Base-by-base conservation (phyloP, 2,888 invertebrate species). In the Cylloceria caligata region DNA sequence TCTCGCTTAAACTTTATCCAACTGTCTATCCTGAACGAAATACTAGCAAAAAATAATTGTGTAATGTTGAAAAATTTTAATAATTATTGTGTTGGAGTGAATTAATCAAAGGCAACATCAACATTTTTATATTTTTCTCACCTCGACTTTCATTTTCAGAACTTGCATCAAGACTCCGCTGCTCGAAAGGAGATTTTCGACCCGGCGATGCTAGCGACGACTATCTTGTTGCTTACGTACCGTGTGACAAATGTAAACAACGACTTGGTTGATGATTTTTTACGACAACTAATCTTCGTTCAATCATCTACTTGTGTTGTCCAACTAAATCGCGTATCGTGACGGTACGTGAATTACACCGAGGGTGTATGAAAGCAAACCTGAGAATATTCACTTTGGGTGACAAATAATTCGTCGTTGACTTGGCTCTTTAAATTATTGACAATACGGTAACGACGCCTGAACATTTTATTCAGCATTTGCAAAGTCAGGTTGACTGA, bases 101-200 rank as follows among this genome's bases (percentile, higher is more conserved):
- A 72, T 47, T 30, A 24, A 69, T 69, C 24, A 30, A 52, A 55
- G 60, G n/a, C n/a, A 39, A 65, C 42, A 11, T 65, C 5, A 19
- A 55, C 13, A 55, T 60, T 52, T 16, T 16, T 16, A 36, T 5
- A 6, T 30, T 65, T 21, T 34, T n/a, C 21, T 13, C 13, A 21
- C 13, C 16, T 71, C 72, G 65, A 60, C 86, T 88, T 81, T 86
- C 3, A 89, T 88, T 94, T 94, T 42, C 94, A 95, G 95, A 92
- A 94, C 94, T 87, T 95, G 95, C 94, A 95, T 95, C 92, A 94
- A 94, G 89, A 95, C 95, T 88, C 95, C 95, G 81, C 94, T 94
- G 83, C 81, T 86, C 80, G 87, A 88, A 78, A 84, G 88, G 65
- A 87, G 83, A 81, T 85, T 82, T 80, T 86, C 85, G 62, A 86